Conservation (phyloP, 2,113 vertebrate species). For the Sprattus sprattus region DNA sequence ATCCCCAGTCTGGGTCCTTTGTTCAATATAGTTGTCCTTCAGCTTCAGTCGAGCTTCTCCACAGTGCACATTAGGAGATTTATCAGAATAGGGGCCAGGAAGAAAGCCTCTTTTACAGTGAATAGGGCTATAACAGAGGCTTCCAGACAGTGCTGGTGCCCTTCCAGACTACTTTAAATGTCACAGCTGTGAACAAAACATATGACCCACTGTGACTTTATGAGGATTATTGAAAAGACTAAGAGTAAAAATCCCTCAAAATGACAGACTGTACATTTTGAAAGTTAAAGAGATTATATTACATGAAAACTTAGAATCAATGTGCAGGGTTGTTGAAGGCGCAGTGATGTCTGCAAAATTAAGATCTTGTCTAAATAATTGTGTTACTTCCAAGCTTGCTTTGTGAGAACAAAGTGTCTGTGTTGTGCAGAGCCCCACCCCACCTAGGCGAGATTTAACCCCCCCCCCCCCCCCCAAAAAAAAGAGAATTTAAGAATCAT, state of each 20-base stretch:
- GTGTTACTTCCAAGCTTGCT: background rate
- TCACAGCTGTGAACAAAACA: constrained; percentile 6
- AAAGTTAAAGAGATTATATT: background rate
- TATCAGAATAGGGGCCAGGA: background rate
- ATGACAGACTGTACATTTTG: background rate
- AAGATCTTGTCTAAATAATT: background rate
- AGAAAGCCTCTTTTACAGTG: background rate
- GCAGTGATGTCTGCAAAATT: background rate
- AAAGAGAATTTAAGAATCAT: too few species aligned
- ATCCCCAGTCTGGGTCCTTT: background rate
- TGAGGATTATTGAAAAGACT: constrained; percentile 5
- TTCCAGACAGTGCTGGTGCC: background rate
- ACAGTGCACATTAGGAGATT: background rate
- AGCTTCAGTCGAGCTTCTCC: background rate
- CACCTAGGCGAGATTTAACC: too few species aligned
- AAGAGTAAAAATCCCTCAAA: background rate
- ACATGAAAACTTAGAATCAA: background rate
- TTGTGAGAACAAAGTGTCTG: background rate
- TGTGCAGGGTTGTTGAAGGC: background rate
- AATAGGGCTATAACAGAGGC: background rate
- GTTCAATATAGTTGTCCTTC: constrained; percentile 14
- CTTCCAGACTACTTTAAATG: background rate
- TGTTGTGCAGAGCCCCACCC: too few species aligned
- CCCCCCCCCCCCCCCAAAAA: too few species aligned
- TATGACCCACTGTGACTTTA: background rate